Conservation (phyloP, 2,113 vertebrate species). For the Apodemus speciosus region DNA sequence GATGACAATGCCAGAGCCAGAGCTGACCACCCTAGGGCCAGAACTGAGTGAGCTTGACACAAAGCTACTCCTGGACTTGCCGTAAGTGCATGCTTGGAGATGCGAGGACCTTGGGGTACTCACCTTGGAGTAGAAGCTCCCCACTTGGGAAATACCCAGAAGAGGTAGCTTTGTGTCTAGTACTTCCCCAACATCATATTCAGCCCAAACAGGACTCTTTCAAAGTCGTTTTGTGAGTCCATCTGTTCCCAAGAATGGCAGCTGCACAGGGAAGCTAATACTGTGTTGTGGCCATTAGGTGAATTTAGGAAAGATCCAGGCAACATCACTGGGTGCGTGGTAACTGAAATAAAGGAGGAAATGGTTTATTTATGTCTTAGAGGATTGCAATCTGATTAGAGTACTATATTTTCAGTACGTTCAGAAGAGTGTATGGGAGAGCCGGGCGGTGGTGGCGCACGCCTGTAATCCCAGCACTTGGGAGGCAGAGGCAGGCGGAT, state of each 20-base stretch:
- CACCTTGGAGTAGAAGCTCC: background rate
- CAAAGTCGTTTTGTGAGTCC: conserved; percentile 1
- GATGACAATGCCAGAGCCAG: conserved; percentile 78
- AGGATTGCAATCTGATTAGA: background rate
- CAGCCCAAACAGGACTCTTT: conserved; percentile 24
- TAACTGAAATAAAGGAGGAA: conserved; percentile 16
- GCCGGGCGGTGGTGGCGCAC: too few species aligned
- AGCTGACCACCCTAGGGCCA: conserved; percentile 83
- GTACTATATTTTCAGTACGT: conserved; percentile 8
- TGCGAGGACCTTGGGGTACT: background rate
- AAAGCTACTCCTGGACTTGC: conserved; percentile 87
- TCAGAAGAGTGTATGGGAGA: background rate
- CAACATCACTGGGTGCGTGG: background rate
- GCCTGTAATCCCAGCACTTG: too few species aligned
- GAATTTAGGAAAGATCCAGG: background rate
- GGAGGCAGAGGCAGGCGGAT: too few species aligned
- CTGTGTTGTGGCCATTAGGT: background rate
- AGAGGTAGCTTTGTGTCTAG: background rate
- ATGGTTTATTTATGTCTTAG: background rate
- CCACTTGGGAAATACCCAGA: background rate
- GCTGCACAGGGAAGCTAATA: background rate
- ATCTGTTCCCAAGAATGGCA: background rate
- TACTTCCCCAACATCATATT: background rate
- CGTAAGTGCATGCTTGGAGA: conserved; percentile 83
- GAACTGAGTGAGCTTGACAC: conserved; percentile 85